These are phyloP conservation scores for Syrrhaptes paradoxus DNA, from an alignment of 2,113 vertebrate genomes.

Conservation along the genomic window DNA sequence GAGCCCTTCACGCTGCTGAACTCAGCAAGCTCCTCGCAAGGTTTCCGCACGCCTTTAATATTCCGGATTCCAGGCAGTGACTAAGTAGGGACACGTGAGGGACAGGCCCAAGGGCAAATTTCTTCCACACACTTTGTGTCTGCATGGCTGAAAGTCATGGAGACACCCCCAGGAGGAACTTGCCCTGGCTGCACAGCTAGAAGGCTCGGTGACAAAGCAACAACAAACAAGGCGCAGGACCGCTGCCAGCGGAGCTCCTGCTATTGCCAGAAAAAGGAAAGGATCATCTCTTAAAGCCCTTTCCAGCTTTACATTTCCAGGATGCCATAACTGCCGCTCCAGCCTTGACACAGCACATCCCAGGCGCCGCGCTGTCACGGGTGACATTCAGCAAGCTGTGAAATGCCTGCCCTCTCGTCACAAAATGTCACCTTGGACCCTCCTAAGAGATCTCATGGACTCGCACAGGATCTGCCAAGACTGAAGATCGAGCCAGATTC, in stretches of 20 bases:
- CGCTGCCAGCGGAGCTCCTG: background rate
- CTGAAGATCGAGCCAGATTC: background rate
- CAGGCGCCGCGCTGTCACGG: background rate
- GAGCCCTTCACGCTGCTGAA: slow-evolving; percentile 26
- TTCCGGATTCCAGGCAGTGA: slow-evolving; percentile 30
- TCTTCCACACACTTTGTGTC: background rate
- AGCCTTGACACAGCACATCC: background rate
- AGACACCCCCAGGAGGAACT: background rate
- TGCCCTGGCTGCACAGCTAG: background rate
- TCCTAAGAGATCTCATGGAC: background rate
- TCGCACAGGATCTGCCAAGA: background rate
- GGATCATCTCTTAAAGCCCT: background rate
- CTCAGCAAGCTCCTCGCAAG: background rate
- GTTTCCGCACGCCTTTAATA: background rate
- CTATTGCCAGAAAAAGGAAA: background rate
- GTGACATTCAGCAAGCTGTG: background rate
- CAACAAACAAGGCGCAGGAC: background rate
- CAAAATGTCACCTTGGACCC: background rate
- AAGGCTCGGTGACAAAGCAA: background rate
- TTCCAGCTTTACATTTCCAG: background rate
- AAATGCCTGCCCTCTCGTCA: background rate
- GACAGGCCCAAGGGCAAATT: background rate
- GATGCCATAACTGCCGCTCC: background rate
- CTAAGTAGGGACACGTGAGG: background rate
- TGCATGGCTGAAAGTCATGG: background rate